Percentiles rank a stretch among this genome's conserved stretches.
These are phyloP conservation scores for Sardina pilchardus DNA, from an alignment of 2,113 vertebrate genomes.

Conservation along the genomic window DNA sequence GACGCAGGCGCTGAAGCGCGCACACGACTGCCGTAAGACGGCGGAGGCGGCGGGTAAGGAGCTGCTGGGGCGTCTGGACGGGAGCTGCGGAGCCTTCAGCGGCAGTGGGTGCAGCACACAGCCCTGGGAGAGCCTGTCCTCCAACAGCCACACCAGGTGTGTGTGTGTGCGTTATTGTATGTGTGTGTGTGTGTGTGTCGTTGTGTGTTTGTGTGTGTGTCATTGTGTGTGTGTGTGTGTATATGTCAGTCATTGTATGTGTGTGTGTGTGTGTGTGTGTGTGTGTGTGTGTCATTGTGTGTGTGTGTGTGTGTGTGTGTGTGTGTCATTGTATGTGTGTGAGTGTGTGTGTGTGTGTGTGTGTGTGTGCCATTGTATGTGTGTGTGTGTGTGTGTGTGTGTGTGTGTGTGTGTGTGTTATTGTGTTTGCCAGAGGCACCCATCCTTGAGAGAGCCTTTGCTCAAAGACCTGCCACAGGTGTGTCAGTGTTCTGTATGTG, in stretches of 20 bases:
- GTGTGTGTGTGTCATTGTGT: not conserved
- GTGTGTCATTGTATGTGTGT: not conserved
- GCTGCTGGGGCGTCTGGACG: constrained; percentile 80
- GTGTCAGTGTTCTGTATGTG: not conserved
- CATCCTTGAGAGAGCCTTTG: no score
- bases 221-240: constrained; percentile 1
- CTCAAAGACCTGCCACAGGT: not conserved
- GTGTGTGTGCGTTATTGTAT: not conserved
- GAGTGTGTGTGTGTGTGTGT: no score
- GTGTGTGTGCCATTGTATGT: not conserved
- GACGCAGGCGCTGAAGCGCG: constrained; percentile 82
- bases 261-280: constrained; percentile 8
- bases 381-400: not conserved
- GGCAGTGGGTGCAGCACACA: constrained; percentile 76
- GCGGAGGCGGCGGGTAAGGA: constrained; percentile 85
- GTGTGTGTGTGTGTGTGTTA: not conserved
- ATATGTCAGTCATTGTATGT: not conserved
- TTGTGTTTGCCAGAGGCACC: no score
- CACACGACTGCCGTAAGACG: constrained; percentile 83
- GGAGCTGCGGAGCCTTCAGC: constrained; percentile 81
- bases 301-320: not conserved
- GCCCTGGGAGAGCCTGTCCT: constrained; percentile 86
- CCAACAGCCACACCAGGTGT: constrained; percentile 88
- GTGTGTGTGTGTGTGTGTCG: not conserved
- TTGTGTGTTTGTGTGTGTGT: not conserved